Base-by-base conservation (phyloP, 2,797 vertebrate species). In the Channallabes apus region DNA sequence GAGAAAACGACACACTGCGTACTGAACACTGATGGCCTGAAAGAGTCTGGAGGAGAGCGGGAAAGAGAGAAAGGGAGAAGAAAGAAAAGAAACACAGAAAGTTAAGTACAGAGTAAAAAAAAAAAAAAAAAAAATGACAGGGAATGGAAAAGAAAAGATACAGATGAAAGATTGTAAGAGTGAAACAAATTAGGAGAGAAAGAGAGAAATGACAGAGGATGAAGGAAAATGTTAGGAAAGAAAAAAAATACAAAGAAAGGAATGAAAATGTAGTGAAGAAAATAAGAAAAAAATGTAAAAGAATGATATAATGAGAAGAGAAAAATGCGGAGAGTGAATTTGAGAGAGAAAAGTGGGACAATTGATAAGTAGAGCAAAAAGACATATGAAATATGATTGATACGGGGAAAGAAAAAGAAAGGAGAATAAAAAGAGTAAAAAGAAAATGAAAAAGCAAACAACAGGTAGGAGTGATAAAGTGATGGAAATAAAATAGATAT, bases 1-100 rank as follows among this genome's bases (percentile, higher is more conserved):
- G 89, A 11, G 92, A 94, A 91, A 97, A 98, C 77, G 92, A 92
- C 86, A 97, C 89, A 38, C 94, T 91, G 2, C 92, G 94, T 59
- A 98, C 93, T 0, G 97, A 96, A 22, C 88, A 85, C 69, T 86
- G 87, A 22, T 96, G 95, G 64, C 93, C 94, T 0, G 88, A 87
- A 68, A 97, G 91, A 0, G 93, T 88, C 97, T 98, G 89, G 67
- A 64, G 75, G 82, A 11, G 82, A 20, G 64, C 0, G 27, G 41
- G n/a, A 3, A 14, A 41, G 22, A 24, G 4, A 14, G 69, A 71
- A 22, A 71, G 20, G 41, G 35, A 75, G 15, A 56, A 18, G 29
- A 14, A 27, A 15, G 22, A 54, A 18, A 9, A 54, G 12, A 24
- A 4, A 38, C 4, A 29, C 2, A n/a, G 46, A 56, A 54, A 54